phyloP scores from a whole-genome alignment of 2,888 invertebrate genomes.

The Noctua janthe region DNA sequence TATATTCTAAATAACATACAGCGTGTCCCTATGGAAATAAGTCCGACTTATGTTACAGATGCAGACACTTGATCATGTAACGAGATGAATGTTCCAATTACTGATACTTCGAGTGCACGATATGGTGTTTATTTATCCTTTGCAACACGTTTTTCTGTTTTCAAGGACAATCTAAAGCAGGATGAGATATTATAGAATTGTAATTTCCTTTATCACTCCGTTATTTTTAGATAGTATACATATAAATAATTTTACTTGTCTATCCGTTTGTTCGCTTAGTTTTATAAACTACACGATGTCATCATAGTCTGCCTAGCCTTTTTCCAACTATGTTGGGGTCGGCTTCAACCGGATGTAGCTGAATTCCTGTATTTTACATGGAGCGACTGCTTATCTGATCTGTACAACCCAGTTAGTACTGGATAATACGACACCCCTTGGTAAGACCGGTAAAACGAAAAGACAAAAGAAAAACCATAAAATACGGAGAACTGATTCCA shows the following conservation, averaged over 20 bases:
- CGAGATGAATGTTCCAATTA: conserved; percentile 47
- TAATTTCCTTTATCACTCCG: not conserved
- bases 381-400: too few relatives aligned
- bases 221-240: too few relatives aligned
- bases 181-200: not conserved
- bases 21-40: conserved; percentile 47
- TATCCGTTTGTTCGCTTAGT: not conserved
- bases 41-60: conserved; percentile 34
- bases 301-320: too few relatives aligned
- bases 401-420: too few relatives aligned
- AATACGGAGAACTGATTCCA: too few relatives aligned
- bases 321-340: too few relatives aligned
- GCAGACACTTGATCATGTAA: conserved; percentile 42
- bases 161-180: not conserved
- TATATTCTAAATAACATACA: conserved; percentile 10
- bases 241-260: not conserved
- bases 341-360: too few relatives aligned
- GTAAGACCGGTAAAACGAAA: too few relatives aligned
- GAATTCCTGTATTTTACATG: too few relatives aligned
- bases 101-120: not conserved
- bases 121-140: conserved; percentile 5
- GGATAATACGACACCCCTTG: too few relatives aligned
- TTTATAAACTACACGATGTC: not conserved
- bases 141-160: not conserved
- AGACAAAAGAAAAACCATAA: too few relatives aligned